Conservation (phyloP, 2,888 invertebrate genomes). For the Drosophila antonietae region DNA sequence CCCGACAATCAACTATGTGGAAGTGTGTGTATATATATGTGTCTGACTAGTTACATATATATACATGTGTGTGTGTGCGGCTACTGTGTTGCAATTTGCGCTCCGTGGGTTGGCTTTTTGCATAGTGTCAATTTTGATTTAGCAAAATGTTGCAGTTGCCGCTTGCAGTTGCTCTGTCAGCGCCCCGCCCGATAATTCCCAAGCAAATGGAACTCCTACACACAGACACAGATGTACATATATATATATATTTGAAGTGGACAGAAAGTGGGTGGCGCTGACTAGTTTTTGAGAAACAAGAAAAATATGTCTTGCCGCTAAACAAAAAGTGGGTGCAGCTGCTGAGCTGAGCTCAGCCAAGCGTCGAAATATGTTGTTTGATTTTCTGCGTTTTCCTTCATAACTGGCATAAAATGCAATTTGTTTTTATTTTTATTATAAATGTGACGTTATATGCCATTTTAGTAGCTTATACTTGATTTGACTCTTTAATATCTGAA, state of each 20-base stretch:
- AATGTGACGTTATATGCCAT: slow-evolving; percentile 1
- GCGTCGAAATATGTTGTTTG: slow-evolving; percentile 14
- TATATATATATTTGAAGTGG: slow-evolving; percentile 19
- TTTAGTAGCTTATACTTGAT: slow-evolving; percentile 17
- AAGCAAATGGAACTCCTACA: slow-evolving; percentile 43
- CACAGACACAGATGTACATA: slow-evolving; percentile 17
- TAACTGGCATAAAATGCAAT: slow-evolving; percentile 51
- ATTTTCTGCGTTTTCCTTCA: slow-evolving; percentile 28
- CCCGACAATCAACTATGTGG: slow-evolving; percentile 49
- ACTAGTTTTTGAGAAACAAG: slow-evolving; percentile 60
- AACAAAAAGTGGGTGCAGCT: slow-evolving; percentile 70
- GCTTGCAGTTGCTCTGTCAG: slow-evolving; percentile 59
- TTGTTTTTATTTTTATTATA: slow-evolving; percentile 33
- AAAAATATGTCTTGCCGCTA: slow-evolving; percentile 60
- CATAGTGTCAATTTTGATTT: slow-evolving; percentile 78
- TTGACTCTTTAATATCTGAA: background rate
- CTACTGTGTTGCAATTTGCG: slow-evolving; percentile 70
- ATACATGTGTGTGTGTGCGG: slow-evolving; percentile 36
- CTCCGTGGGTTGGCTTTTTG: slow-evolving; percentile 74
- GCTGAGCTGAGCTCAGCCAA: slow-evolving; percentile 22
- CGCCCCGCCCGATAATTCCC: slow-evolving; percentile 64
- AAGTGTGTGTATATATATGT: slow-evolving; percentile 18
- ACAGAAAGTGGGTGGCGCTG: slow-evolving; percentile 76
- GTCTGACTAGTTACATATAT: background rate
- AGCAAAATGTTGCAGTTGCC: slow-evolving; percentile 69